phyloP scores from a whole-genome alignment of 92 coral and sea anemone genomes.

The Umimayanthus chanpuru region DNA sequence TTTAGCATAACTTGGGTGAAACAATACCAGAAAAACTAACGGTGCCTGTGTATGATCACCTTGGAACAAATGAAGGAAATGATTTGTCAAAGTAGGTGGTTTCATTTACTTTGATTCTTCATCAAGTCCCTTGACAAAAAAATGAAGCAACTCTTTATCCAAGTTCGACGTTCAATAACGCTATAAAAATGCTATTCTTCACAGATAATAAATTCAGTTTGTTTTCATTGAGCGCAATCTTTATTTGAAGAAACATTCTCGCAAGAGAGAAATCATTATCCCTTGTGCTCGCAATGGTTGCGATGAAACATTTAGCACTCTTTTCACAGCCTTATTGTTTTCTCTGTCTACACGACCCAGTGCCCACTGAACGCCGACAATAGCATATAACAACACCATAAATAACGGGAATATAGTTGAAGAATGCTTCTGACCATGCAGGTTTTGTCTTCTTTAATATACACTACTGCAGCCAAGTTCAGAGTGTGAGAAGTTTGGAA shows the following conservation, averaged over 20 bases:
- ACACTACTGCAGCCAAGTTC: too few relatives aligned
- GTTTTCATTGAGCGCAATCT: background rate
- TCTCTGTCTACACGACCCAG: background rate
- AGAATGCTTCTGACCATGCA: background rate
- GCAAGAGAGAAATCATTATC: background rate
- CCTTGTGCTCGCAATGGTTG: background rate
- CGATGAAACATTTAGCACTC: constrained; percentile 13
- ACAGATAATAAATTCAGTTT: background rate
- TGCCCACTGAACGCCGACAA: background rate
- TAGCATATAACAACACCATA: background rate
- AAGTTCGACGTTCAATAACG: background rate
- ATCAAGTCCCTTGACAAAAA: background rate
- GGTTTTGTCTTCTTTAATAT: too few relatives aligned
- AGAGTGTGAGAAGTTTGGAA: too few relatives aligned
- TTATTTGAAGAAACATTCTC: background rate
- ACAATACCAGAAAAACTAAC: too few relatives aligned
- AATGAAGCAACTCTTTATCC: background rate
- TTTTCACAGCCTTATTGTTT: constrained; percentile 16
- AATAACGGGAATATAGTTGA: background rate
- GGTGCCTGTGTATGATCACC: too few relatives aligned
- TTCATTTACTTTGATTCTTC: background rate
- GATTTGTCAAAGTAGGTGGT: too few relatives aligned
- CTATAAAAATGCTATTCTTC: background rate
- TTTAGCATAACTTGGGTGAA: background rate
- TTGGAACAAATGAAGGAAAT: too few relatives aligned